Conservation (phyloP, 2,888 invertebrate genomes). For the Pheosia gnoma region DNA sequence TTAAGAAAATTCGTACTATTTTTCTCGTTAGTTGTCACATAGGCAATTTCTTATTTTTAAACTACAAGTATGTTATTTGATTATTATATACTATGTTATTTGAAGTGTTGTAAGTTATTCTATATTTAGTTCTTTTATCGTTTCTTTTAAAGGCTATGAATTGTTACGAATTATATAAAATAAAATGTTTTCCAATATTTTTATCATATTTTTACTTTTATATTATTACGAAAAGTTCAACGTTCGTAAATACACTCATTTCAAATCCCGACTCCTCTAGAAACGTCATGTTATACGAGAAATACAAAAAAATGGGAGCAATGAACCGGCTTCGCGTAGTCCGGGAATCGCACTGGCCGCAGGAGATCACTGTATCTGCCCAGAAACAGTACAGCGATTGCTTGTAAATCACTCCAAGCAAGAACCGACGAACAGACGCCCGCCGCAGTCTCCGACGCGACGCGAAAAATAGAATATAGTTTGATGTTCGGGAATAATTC, state of each 20-base stretch:
- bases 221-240: constrained; percentile 21
- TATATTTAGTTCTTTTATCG: too few species aligned
- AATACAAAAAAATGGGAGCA: constrained; percentile 51
- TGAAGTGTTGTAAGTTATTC: too few species aligned
- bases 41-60: too few species aligned
- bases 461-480: constrained; percentile 79
- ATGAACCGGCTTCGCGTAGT: constrained; percentile 57
- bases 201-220: constrained; percentile 15
- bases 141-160: constrained; percentile 5
- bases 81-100: too few species aligned
- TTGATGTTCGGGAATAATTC: constrained; percentile 74
- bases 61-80: too few species aligned
- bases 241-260: constrained; percentile 15
- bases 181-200: constrained; percentile 8
- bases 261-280: constrained; percentile 21
- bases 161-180: constrained; percentile 1
- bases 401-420: constrained; percentile 74
- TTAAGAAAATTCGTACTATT: too few species aligned
- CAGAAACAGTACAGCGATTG: constrained; percentile 69
- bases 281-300: constrained; percentile 22
- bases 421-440: constrained; percentile 66
- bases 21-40: too few species aligned
- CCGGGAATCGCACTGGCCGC: constrained; percentile 40
- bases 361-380: constrained; percentile 66
- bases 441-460: constrained; percentile 60